Evolutionary conservation across 2,113 vertebrate species (phyloP), one percentile per base, ranked within the genome.

Genomic region (Nesogale talazaci): DNA sequence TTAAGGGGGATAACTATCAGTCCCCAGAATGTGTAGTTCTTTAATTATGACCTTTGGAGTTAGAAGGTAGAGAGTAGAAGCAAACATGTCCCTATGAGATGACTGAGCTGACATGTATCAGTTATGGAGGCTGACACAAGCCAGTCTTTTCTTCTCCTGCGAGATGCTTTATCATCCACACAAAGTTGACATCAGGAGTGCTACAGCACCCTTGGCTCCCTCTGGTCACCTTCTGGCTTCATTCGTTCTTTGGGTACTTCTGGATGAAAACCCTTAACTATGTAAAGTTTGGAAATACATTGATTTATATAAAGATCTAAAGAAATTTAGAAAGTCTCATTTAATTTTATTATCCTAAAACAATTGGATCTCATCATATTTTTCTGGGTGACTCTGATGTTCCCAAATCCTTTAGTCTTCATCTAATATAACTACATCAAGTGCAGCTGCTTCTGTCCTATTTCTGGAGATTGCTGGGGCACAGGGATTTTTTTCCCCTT

Each of bases 241-340:
- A 87, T 40, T 6, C 23, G 31, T 27, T 9, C 10, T 93, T 12
- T 61, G 2, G 23, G 17, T 56, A 31, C 29, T 56, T 61, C 89
- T 31, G 59, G 34, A 70, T 70, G 11, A 92, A 42, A 95, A 80
- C 70, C 36, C 38, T 25, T 72, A 85, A 15, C 38, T 93, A 83
- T 94, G 31, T 34, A 40, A 86, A n/a, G 2, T 31, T 1, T 86
- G 25, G 5, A 89, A 78, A 0, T 34, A 59, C 40, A n/a, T 40
- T 83, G 16, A 38, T 77, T 88, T 75, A 65, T 5, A 72, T 76
- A 74, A 1, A 63, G 25, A 77, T 67, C 76, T 67, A 27, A 17
- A 84, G 23, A 23, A 75, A 69, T 27, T 93, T 78, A 61, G 56
- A 74, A 40, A 2, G 40, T 86, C 22, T 82, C 56, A 46, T 86